These are phyloP conservation scores for Craterocephalus amniculus DNA, from an alignment of 2,797 vertebrate species.

Conservation along the genomic window DNA sequence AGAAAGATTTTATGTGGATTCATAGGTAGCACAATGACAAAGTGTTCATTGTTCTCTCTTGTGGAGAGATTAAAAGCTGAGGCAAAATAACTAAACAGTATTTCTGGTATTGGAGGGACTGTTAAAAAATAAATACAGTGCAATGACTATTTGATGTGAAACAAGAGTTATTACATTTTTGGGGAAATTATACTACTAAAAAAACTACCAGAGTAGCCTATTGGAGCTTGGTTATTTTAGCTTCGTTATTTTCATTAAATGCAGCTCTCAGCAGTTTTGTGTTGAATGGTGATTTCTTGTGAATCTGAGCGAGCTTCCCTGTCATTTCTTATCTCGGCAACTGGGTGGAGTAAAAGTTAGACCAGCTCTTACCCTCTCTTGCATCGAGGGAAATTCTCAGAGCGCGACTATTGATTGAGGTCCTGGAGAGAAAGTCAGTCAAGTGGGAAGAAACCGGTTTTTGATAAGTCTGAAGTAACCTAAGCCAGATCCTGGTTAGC, in stretches of 20 bases:
- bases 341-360: slow-evolving; percentile 61
- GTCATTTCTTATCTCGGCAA: slow-evolving; percentile 45
- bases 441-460: not conserved
- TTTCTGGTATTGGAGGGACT: not conserved
- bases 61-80: slow-evolving; percentile 36
- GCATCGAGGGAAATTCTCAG: slow-evolving; percentile 27
- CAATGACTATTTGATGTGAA: not conserved
- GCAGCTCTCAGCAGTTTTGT: not conserved
- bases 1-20: not conserved
- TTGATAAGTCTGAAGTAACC: not conserved
- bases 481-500: not conserved
- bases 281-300: not conserved
- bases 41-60: slow-evolving; percentile 36
- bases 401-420: slow-evolving; percentile 23
- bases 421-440: slow-evolving; percentile 18
- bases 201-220: too few relatives aligned
- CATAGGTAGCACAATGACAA: slow-evolving; percentile 9
- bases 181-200: too few relatives aligned
- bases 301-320: slow-evolving; percentile 1
- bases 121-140: not conserved
- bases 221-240: too few relatives aligned
- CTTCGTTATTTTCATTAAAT: too few relatives aligned
- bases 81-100: not conserved
- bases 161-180: too few relatives aligned
- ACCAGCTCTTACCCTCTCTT: not conserved